Evolutionary conservation across 2,113 vertebrate species (phyloP), one percentile per base, ranked within the genome.

Genomic region (Miniopterus natalensis): DNA sequence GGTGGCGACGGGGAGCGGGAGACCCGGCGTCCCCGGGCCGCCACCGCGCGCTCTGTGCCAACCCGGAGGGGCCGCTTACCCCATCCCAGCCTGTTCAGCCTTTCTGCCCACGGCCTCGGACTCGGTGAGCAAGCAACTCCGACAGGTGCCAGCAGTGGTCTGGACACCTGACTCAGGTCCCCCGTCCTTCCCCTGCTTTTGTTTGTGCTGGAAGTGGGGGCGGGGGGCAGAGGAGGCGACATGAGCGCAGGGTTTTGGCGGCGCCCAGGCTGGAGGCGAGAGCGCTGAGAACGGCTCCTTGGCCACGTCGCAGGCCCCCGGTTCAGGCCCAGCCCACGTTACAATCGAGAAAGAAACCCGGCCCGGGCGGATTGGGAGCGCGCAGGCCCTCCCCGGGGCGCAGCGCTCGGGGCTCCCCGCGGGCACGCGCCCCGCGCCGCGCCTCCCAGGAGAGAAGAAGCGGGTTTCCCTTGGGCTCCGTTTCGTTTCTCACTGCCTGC

Each of bases 401-500:
- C 21, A 31, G 53, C 65, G 12, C 31, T 8, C 1, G 10, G 15
- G 17, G 27, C n/a, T 68, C n/a, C 71, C 31, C 36, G 2, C 1
- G n/a, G 3, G 0, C 61, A 63, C 63, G 5, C 42, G 75, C 7
- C 9, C 2, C 0, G 4, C 57, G 47, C 47, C 4, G 0, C 12
- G 51, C 42, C 74, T 91, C 21, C 68, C 2, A 59, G 40, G 63
- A 77, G 74, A 85, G 36, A 14, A 65, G 57, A 73, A 42, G 7
- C 59, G 6, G 25, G 10, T 40, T 70, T 85, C n/a, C 55, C 59
- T 27, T 7, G 5, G 42, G 17, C 87, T 96, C 92, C 84, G 53
- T 47, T 73, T 75, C 71, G n/a, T 73, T 70, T 66, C 84, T 68
- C 2, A 0, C 40, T 61, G 66, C 36, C 51, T 77, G 47, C 74